Evolutionary conservation across 2,888 invertebrate genomes (phyloP).

Genomic region (Diachrysia chrysitis): DNA sequence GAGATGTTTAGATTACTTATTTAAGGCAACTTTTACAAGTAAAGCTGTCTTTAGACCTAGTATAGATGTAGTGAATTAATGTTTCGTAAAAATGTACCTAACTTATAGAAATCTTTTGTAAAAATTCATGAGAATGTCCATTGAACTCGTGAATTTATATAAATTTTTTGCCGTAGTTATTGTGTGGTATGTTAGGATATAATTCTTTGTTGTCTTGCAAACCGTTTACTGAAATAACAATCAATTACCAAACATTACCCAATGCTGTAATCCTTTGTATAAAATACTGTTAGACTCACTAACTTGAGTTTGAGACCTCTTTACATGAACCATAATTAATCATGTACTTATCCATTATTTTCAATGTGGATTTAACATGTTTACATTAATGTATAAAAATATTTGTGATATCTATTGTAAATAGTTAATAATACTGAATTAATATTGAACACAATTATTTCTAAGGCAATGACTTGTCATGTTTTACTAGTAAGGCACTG

Average conservation of each 20-base stretch:
- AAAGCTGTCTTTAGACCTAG: constrained; percentile 57
- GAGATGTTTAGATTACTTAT: constrained; percentile 47
- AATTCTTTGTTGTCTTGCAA: constrained; percentile 14
- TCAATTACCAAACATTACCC: constrained; percentile 15
- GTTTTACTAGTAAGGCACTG: constrained; percentile 47
- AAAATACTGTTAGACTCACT: constrained; percentile 13
- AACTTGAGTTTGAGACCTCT: not conserved
- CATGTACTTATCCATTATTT: constrained; percentile 24
- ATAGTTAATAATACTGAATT: constrained; percentile 59
- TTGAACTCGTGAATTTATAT: constrained; percentile 49
- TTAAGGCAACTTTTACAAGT: constrained; percentile 57
- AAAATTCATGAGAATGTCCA: constrained; percentile 56
- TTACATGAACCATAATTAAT: constrained; percentile 23
- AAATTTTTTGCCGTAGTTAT: constrained; percentile 40
- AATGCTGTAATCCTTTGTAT: constrained; percentile 3
- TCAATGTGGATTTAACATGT: constrained; percentile 31
- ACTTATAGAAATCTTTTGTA: too few relatives aligned
- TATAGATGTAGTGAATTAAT: constrained; percentile 53
- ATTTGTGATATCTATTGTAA: constrained; percentile 70
- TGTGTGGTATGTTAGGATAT: constrained; percentile 34
- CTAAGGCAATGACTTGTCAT: constrained; percentile 44
- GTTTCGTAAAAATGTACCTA: constrained; percentile 37
- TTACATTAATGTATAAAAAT: constrained; percentile 54
- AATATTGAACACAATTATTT: constrained; percentile 60
- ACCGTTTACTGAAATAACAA: constrained; percentile 19